Conservation (phyloP, 92 coral and sea anemone species). For the Heteractis magnifica region DNA sequence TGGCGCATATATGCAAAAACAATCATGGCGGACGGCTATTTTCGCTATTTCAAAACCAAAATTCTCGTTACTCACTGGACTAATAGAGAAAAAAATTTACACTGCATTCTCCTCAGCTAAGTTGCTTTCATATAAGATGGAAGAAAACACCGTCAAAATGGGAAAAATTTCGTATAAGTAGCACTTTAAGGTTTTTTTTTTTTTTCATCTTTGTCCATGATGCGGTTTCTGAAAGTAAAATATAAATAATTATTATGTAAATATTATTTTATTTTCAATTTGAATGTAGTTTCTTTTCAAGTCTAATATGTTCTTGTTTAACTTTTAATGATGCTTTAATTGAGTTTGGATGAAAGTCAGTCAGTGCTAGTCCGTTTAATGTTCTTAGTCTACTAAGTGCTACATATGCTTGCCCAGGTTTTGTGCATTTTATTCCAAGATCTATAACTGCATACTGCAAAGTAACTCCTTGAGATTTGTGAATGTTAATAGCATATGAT, state of each 20-base stretch:
- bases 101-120: too few species aligned
- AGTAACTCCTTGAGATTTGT: conserved; percentile 54
- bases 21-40: too few species aligned
- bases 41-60: too few species aligned
- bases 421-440: conserved; percentile 21
- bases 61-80: too few species aligned
- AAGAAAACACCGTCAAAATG: too few species aligned
- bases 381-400: conserved; percentile 43
- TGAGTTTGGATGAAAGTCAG: conserved; percentile 32
- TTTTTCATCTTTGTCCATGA: conserved; percentile 7
- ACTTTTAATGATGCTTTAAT: conserved; percentile 29
- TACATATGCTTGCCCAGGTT: conserved; percentile 58
- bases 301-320: conserved; percentile 8
- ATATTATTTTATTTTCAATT: neutral
- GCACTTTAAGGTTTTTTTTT: too few species aligned
- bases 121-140: too few species aligned
- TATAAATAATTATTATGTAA: neutral
- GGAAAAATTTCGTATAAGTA: too few species aligned
- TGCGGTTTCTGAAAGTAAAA: conserved; percentile 10
- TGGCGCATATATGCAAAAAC: too few species aligned
- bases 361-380: conserved; percentile 38
- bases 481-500: conserved; percentile 48
- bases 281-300: neutral
- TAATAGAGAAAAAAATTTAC: too few species aligned
- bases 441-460: conserved; percentile 36